Evolutionary conservation across 2,113 vertebrate genomes (phyloP).

Genomic region (Murina feae): DNA sequence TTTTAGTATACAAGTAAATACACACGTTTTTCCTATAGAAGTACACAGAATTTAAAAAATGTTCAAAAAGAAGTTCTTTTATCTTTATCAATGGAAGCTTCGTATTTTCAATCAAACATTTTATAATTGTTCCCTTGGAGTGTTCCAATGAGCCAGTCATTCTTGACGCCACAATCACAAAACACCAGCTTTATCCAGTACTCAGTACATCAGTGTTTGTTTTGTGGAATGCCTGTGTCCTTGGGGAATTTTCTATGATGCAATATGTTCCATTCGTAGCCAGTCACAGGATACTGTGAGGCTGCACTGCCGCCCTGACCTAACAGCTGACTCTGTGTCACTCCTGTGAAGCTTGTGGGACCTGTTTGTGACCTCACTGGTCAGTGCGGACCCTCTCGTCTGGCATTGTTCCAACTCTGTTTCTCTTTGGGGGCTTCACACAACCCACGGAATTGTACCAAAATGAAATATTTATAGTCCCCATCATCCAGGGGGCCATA

Average conservation of each 20-base stretch:
- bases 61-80: background rate
- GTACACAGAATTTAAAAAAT: background rate
- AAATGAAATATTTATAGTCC: background rate
- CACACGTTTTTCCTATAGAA: background rate
- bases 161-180: background rate
- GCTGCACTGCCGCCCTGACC: background rate
- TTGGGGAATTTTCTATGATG: background rate
- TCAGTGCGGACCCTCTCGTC: background rate
- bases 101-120: background rate
- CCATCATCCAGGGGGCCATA: background rate
- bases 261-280: background rate
- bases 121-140: background rate
- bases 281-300: background rate
- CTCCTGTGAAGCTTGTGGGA: background rate
- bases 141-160: background rate
- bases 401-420: background rate
- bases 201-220: background rate
- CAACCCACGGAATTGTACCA: background rate
- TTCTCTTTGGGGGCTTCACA: background rate
- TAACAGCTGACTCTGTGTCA: background rate
- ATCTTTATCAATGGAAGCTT: background rate
- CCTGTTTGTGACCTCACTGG: background rate
- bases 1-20: conserved; percentile 1
- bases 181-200: background rate
- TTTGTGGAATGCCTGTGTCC: background rate